Conservation (phyloP, 2,888 invertebrate genomes). For the Coremacera marginata region DNA sequence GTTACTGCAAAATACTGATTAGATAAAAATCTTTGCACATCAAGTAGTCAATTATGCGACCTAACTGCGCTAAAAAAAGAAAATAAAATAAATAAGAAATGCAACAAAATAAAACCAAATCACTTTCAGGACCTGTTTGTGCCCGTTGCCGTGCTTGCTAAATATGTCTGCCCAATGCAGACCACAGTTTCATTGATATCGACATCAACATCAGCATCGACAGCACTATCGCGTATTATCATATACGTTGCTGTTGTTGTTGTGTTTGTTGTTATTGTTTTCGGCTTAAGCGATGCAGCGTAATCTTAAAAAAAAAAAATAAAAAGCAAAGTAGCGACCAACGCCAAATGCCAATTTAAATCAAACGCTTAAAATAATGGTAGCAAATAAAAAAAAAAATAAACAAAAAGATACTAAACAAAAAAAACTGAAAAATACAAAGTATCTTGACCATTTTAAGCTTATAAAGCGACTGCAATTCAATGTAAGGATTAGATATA, state of each 20-base stretch:
- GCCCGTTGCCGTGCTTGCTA: background rate
- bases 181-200: background rate
- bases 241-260: slow-evolving; percentile 6
- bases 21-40: slow-evolving; percentile 34
- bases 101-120: background rate
- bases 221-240: slow-evolving; percentile 32
- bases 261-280: no score
- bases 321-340: background rate
- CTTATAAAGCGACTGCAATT: background rate
- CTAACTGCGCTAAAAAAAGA: slow-evolving; percentile 1
- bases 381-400: slow-evolving; percentile 21
- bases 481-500: background rate
- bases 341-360: slow-evolving; percentile 38
- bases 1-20: slow-evolving; percentile 11
- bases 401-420: background rate
- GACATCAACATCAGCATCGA: slow-evolving; percentile 29
- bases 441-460: background rate
- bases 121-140: slow-evolving; percentile 1
- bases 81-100: background rate
- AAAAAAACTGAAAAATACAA: background rate
- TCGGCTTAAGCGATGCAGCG: background rate
- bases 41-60: slow-evolving; percentile 28
- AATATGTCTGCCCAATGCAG: background rate
- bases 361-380: slow-evolving; percentile 37
- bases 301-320: background rate